These are phyloP conservation scores for Pachycephus smyrnensis DNA, from an alignment of 2,888 invertebrate genomes.

Conservation along the genomic window DNA sequence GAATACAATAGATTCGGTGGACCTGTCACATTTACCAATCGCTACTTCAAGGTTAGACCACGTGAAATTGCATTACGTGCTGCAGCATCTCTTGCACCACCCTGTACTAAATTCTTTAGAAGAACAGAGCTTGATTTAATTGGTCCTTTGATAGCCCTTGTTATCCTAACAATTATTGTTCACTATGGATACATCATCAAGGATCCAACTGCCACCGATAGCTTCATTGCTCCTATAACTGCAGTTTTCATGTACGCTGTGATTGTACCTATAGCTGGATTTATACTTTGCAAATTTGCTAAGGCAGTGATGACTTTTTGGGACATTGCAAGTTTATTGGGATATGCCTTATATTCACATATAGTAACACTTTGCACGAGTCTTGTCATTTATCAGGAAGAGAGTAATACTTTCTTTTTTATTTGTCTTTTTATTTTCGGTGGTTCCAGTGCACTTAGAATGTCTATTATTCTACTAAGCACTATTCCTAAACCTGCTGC, in stretches of 20 bases:
- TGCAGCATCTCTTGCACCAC: conserved; percentile 65
- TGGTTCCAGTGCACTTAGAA: conserved; percentile 67
- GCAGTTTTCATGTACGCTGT: conserved; percentile 56
- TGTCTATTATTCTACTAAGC: conserved; percentile 66
- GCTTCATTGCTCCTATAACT: conserved; percentile 55
- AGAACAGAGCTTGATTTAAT: conserved; percentile 66
- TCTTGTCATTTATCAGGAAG: conserved; percentile 64
- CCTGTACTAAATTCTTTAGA: conserved; percentile 55
- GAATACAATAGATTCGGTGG: conserved; percentile 13
- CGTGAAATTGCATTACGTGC: conserved; percentile 61
- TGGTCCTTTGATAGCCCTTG: conserved; percentile 64
- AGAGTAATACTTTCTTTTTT: conserved; percentile 67
- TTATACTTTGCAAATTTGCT: conserved; percentile 56
- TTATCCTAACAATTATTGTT: conserved; percentile 59
- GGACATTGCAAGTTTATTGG: conserved; percentile 66
- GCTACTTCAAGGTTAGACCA: conserved; percentile 56
- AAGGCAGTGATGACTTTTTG: conserved; percentile 57
- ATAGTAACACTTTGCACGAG: conserved; percentile 65
- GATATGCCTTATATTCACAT: conserved; percentile 69
- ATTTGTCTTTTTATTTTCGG: conserved; percentile 66
- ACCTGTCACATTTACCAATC: conserved; percentile 14
- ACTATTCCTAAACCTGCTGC: conserved; percentile 67
- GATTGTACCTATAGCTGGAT: conserved; percentile 61
- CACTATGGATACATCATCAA: conserved; percentile 63
- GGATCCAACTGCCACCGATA: conserved; percentile 43